Conservation (phyloP, 2,113 vertebrate species). For the Pterocles orientalis region DNA sequence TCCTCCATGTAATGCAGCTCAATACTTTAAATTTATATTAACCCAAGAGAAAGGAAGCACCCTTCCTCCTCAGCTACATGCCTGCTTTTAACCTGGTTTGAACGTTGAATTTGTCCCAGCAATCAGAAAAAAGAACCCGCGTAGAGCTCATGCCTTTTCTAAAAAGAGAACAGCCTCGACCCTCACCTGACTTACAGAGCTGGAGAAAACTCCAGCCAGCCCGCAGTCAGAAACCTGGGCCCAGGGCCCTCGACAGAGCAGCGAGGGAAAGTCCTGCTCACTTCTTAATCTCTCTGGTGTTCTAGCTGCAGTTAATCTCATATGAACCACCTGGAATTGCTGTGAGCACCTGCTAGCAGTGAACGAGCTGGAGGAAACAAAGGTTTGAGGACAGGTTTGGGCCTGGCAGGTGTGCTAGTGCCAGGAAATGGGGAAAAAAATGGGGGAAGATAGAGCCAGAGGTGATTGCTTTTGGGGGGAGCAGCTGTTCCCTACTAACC, state of each 20-base stretch:
- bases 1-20: background rate
- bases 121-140: background rate
- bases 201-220: background rate
- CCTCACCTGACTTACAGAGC: background rate
- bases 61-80: background rate
- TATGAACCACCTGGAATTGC: rapidly evolving
- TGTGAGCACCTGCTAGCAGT: background rate
- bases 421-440: background rate
- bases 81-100: background rate
- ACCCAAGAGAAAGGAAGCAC: background rate
- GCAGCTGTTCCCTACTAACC: background rate
- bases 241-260: background rate
- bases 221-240: background rate
- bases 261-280: background rate
- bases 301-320: background rate
- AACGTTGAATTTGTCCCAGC: background rate
- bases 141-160: background rate
- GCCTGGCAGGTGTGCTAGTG: background rate
- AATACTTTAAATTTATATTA: background rate
- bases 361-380: background rate
- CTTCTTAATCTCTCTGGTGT: no score
- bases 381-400: background rate
- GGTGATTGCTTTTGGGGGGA: rapidly evolving
- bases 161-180: background rate
- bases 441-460: rapidly evolving